Conservation (phyloP, 2,797 vertebrate genomes). For the Lutjanus campechanus region DNA sequence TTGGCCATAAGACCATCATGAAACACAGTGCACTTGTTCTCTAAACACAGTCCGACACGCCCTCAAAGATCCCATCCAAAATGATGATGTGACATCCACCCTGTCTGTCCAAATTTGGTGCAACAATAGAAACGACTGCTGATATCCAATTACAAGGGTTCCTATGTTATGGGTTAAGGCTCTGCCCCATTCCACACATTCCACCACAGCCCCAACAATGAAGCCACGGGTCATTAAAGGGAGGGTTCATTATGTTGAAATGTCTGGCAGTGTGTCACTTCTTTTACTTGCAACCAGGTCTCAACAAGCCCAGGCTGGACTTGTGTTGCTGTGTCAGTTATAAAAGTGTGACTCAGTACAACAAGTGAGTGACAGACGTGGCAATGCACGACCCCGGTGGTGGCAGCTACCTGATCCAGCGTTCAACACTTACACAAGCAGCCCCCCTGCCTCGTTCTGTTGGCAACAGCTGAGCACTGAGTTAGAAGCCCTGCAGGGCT, state of each 20-base stretch:
- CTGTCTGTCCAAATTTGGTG: neutral
- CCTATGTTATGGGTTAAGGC: constrained; percentile 32
- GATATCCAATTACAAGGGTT: constrained; percentile 10
- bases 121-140: constrained; percentile 7
- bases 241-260: constrained; percentile 12
- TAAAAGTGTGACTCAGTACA: constrained; percentile 46
- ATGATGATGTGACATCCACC: neutral
- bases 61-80: neutral
- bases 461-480: constrained; percentile 50
- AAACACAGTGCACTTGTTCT: no score
- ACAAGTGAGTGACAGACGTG: constrained; percentile 5
- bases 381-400: constrained; percentile 22
- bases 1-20: no score
- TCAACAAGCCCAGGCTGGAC: neutral
- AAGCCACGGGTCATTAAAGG: constrained; percentile 28
- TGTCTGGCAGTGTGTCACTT: neutral
- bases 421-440: constrained; percentile 12
- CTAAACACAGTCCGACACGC: neutral
- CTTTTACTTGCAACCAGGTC: neutral
- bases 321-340: constrained; percentile 14
- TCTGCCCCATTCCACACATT: constrained; percentile 65
- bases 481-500: constrained; percentile 28
- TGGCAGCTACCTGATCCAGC: constrained; percentile 61
- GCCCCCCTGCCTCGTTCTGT: constrained; percentile 11
- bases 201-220: constrained; percentile 23